Conservation (phyloP, 2,113 vertebrate genomes). For the Corydoras maculifer region DNA sequence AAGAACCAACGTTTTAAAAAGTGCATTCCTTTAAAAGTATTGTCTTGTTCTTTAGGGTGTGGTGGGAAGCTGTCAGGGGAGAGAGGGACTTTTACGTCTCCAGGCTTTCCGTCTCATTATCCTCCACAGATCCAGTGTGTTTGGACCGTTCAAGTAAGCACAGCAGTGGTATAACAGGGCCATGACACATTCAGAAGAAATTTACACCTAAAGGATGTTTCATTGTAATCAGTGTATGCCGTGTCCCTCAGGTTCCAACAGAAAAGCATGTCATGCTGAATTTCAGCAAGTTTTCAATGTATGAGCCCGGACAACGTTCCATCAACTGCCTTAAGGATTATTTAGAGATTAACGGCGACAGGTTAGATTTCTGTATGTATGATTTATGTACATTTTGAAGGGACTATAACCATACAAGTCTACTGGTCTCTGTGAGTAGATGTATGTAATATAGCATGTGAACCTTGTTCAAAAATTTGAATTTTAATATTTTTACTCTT, state of each 20-base stretch:
- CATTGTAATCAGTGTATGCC: background rate
- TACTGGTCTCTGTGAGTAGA: too few relatives aligned
- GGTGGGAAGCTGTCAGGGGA: constrained; percentile 63
- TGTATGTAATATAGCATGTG: background rate
- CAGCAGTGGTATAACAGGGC: background rate
- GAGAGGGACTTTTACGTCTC: constrained; percentile 71
- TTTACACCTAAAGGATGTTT: background rate
- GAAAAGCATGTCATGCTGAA: constrained; percentile 72
- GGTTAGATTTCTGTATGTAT: constrained; percentile 35
- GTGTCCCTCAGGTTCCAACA: constrained; percentile 63
- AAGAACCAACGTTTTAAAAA: background rate
- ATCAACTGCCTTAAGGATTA: constrained; percentile 72
- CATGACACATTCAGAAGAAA: background rate
- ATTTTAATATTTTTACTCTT: background rate
- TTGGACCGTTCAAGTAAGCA: constrained; percentile 79
- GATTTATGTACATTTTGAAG: too few relatives aligned
- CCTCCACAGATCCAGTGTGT: constrained; percentile 69
- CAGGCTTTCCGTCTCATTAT: constrained; percentile 82
- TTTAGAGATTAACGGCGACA: constrained; percentile 64
- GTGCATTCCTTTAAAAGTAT: background rate
- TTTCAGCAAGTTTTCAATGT: constrained; percentile 74
- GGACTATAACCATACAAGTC: too few relatives aligned
- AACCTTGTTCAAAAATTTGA: background rate
- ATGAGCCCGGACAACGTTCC: constrained; percentile 51
- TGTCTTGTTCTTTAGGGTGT: constrained; percentile 62